A percentile compares a stretch with the other conserved stretches of the same genome.
Evolutionary conservation across 2,113 vertebrate species (phyloP).

Genomic region (Lophura nycthemera): DNA sequence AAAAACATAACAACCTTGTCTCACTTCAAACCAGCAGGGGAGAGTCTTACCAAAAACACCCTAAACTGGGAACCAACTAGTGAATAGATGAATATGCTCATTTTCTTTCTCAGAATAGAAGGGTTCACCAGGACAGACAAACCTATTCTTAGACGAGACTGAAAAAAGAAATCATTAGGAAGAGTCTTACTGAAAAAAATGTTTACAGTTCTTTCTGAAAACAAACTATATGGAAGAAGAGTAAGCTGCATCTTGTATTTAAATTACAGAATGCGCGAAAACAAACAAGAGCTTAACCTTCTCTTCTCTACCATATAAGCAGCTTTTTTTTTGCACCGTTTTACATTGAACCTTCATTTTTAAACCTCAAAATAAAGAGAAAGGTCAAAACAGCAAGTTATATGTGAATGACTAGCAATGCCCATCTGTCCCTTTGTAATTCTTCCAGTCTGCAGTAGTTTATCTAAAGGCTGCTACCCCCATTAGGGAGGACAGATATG

Average conservation of each 20-base stretch:
- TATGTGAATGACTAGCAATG: not conserved
- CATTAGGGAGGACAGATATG: not conserved
- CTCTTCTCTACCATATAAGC: not conserved
- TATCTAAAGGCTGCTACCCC: not conserved
- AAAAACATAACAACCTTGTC: not conserved
- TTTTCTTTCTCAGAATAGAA: not conserved
- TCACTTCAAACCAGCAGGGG: not conserved
- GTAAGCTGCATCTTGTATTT: not conserved
- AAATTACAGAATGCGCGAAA: not conserved
- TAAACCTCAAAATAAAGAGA: not conserved
- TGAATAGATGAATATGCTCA: not conserved
- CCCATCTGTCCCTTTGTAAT: not conserved
- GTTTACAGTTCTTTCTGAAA: not conserved
- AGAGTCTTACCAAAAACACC: not conserved
- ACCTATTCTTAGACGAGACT: not conserved
- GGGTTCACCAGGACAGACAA: not conserved
- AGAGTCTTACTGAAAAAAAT: not conserved
- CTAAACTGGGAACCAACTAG: not conserved
- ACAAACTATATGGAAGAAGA: not conserved
- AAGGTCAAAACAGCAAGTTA: not conserved
- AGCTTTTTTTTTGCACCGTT: not conserved
- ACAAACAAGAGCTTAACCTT: not conserved
- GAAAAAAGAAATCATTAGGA: not conserved
- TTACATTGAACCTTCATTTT: not conserved
- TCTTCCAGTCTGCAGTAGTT: not conserved